Evolutionary conservation across 2,797 vertebrate species (phyloP).

Genomic region (Chelidonichthys spinosus): DNA sequence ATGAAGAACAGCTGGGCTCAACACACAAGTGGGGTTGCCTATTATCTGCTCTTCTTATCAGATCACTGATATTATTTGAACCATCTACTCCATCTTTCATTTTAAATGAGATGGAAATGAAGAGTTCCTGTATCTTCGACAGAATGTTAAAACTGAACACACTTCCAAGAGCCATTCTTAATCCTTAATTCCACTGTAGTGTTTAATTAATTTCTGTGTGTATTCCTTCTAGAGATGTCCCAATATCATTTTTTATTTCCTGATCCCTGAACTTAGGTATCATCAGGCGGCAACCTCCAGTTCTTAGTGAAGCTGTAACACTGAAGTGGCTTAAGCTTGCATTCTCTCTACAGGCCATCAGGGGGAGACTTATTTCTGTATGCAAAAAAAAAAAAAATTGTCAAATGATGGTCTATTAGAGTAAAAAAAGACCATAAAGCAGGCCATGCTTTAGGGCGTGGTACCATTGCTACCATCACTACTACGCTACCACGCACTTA

Average conservation of each 20-base stretch:
- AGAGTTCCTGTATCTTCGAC: background rate
- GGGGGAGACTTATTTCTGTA: no score
- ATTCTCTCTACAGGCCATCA: no score
- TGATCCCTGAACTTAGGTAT: background rate
- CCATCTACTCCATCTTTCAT: background rate
- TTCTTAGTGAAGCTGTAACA: no score
- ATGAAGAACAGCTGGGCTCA: background rate
- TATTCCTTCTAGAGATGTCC: background rate
- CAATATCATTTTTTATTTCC: background rate
- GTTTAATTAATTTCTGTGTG: constrained; percentile 7
- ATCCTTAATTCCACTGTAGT: background rate
- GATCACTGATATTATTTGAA: background rate
- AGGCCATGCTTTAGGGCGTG: no score
- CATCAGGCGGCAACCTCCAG: no score
- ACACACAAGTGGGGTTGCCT: background rate
- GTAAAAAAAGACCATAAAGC: no score
- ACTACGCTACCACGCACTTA: no score
- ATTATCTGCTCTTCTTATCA: constrained; percentile 1
- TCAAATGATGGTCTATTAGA: no score
- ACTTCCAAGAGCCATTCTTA: background rate
- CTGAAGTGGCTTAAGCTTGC: no score
- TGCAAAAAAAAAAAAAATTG: no score
- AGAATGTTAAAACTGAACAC: background rate
- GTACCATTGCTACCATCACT: no score
- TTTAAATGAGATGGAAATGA: background rate